Base-by-base conservation (phyloP, 37 sponge, comb jelly and placozoan genomes). In the Sycon ciliatum region DNA sequence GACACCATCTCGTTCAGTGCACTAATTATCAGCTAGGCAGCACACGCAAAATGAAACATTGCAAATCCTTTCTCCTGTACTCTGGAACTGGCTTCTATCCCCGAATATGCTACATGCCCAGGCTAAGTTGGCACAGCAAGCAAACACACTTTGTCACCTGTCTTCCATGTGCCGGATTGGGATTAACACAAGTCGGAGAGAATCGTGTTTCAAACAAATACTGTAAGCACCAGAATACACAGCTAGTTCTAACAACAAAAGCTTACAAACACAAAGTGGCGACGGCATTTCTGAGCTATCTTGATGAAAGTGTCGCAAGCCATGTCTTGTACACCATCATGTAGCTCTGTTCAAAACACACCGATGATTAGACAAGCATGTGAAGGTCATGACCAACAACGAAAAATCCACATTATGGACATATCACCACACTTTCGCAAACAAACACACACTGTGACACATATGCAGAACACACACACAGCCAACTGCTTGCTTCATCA, bases 321-420 rank as follows among this genome's bases (percentile, higher is more conserved):
- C 99, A 97, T 97, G 81, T 97, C 99, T 54, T 97, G 99, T 3
- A 97, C 99, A 71, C 99, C 99, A 54, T 92, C 99, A 56, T 97
- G 99, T 31, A 90, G 86, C 58, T 97, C 99, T 86, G 69, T 3
- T 16, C 18, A 38, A 35, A 27, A 30, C 2, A 32, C 3, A 75
- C 29, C 24, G 18, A 66, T 36, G 32, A 3, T 1, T 26, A 26
- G 2, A 63, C 2, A 4, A 29, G 22, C n/a, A 1, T 23, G n/a
- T 16, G 37, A 9, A 65, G 27, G 7, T 4, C 4, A 32, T 23
- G 16, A 11, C 16, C 39, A 4, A 68, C n/a, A 46, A 52, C 39
- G 6, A 42, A 46, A 4, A 20, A 70, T 36, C 11, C 29, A 67
- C 9, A 67, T 7, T 13, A 18, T n/a, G 11, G 7, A 28, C 28